phyloP scores from a whole-genome alignment of 2,888 invertebrate species.

The Leptopterna dolabrata region DNA sequence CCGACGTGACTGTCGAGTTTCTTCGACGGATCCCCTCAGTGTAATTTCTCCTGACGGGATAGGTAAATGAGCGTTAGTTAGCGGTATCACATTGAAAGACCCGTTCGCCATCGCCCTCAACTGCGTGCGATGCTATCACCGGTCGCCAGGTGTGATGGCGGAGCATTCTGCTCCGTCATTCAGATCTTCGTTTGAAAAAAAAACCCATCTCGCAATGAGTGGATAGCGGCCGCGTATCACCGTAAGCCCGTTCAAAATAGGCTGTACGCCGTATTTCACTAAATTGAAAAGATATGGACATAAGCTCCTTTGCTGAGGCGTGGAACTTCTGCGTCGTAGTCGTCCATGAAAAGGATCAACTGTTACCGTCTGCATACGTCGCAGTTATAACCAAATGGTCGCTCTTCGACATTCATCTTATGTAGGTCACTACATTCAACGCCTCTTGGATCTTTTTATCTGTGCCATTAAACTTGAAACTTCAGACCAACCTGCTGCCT shows the following conservation, averaged over 20 bases:
- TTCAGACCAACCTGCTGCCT: not conserved
- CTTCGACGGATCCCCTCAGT: not conserved
- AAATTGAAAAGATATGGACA: not conserved
- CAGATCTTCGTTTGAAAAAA: not conserved
- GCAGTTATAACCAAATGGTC: not conserved
- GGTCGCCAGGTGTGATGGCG: not conserved
- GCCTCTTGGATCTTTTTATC: not conserved
- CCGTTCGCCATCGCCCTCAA: not conserved
- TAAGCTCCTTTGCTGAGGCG: not conserved
- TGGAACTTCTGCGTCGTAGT: not conserved
- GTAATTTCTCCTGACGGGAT: not conserved
- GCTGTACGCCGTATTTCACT: not conserved
- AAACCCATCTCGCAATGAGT: not conserved
- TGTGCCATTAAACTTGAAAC: not conserved
- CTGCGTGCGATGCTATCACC: not conserved
- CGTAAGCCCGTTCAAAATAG: not conserved
- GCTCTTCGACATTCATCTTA: not conserved
- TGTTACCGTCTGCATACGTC: not conserved
- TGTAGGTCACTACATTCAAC: slow-evolving; percentile 5
- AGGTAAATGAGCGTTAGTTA: slow-evolving; percentile 7
- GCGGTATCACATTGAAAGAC: not conserved
- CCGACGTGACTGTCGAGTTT: not conserved
- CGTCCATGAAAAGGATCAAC: not conserved
- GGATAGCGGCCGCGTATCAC: not conserved
- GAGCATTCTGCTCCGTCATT: not conserved